Base-by-base conservation (phyloP, 2,888 invertebrate genomes). In the Campaea margaritaria region DNA sequence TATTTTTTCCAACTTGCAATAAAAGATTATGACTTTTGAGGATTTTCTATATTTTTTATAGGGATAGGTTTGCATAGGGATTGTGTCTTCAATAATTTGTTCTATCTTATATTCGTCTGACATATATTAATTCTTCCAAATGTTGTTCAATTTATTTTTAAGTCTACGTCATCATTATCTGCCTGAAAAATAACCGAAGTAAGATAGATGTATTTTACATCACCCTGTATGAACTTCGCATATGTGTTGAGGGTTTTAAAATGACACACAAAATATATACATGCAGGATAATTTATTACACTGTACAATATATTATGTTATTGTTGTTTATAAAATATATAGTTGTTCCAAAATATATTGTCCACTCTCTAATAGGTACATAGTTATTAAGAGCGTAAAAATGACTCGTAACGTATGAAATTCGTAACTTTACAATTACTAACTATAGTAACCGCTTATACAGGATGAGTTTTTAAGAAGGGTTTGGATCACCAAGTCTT, bases 241-340 rank as follows among this genome's bases (percentile, higher is more conserved):
- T 9, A 31, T 7, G 12, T 1, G 4, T 1, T 12, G 10, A n/a
- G 1, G 11, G 36, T 3, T 36, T 36, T 36, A 36, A 36, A 45
- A 45, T 21, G 36, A 39, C 0, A 27, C n/a, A 48, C 13, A 48
- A 21, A 48, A 39, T 21, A 2, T 76, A 79, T 84, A 87, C 91
- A 91, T 91, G 91, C 91, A 91, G 88, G 85, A 85, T 90, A 88
- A 83, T 92, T 91, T 89, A 92, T 89, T 92, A 91, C 91, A 91
- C 91, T 92, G 91, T 92, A 92, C 91, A 92, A 89, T 92, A 91
- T 87, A 88, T 55, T 60, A 65, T 48, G 44, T 58, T 89, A 89
- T 88, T 84, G 87, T 85, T 89, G 89, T 92, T 91, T 91, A 91
- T 88, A 91, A 91, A 91, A 91, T 91, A 91, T 91, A 91, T 88